phyloP scores from a whole-genome alignment of 1,140 invertebrate genomes.

The Trichomalopsis sarcophagae region DNA sequence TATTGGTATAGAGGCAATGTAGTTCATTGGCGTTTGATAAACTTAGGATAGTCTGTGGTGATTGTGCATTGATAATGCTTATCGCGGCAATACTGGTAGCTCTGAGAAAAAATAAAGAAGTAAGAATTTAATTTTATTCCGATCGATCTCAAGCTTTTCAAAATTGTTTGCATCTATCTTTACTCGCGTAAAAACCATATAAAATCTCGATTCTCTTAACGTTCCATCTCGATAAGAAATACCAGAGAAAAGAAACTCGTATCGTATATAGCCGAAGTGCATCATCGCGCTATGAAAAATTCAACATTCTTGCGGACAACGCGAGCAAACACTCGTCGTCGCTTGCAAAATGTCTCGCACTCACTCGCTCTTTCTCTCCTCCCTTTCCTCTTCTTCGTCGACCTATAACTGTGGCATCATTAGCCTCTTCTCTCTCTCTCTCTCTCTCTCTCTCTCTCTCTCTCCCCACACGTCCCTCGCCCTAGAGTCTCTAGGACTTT shows the following conservation, averaged over 20 bases:
- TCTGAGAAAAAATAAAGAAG: too few species aligned
- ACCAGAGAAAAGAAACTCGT: too few species aligned
- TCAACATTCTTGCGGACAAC: too few species aligned
- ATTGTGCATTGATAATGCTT: neutral
- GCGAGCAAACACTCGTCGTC: neutral
- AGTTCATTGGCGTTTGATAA: neutral
- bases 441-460: too few species aligned
- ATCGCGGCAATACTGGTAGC: too few species aligned
- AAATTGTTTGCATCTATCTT: too few species aligned
- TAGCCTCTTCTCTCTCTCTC: neutral
- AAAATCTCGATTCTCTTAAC: too few species aligned
- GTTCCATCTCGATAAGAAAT: too few species aligned
- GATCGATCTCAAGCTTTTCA: too few species aligned
- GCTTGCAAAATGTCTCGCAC: neutral
- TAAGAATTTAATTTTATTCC: neutral
- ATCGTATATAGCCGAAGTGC: too few species aligned
- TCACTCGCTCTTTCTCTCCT: neutral
- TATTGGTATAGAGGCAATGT: neutral
- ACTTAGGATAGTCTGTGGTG: neutral
- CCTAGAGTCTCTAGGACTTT: conserved; percentile 60
- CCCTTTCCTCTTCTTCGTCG: neutral
- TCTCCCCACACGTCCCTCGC: neutral
- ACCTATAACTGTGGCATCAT: conserved; percentile 17
- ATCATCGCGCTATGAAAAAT: too few species aligned
- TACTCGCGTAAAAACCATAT: too few species aligned